A percentile compares a stretch with the other conserved stretches of the same genome.
Evolutionary conservation across 2,888 invertebrate genomes (phyloP).

Genomic region (Calliphora vomitoria): DNA sequence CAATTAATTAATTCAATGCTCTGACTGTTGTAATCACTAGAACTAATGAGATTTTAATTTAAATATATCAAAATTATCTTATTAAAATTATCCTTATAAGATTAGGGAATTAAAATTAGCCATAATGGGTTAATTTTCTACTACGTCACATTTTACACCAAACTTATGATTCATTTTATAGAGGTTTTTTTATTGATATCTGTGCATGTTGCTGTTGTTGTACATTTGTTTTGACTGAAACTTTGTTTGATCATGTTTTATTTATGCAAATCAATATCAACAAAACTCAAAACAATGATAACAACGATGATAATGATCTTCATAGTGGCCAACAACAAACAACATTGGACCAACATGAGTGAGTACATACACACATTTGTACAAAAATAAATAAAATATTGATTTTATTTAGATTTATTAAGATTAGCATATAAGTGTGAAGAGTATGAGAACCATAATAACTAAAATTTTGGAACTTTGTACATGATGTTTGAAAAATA

Average conservation of each 20-base stretch:
- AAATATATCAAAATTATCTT: too few relatives aligned
- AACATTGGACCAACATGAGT: neutral
- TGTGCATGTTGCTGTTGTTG: neutral
- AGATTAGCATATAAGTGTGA: constrained; percentile 39
- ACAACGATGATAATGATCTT: neutral
- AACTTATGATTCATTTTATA: constrained; percentile 5
- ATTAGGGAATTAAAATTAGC: too few relatives aligned
- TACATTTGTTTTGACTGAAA: neutral
- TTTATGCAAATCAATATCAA: constrained; percentile 32
- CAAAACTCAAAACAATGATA: neutral
- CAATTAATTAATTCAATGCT: too few relatives aligned
- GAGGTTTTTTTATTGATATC: neutral
- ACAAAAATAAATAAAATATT: neutral
- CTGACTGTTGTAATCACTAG: too few relatives aligned
- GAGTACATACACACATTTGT: neutral
- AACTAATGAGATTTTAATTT: too few relatives aligned
- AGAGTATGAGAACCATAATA: neutral
- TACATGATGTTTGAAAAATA: neutral
- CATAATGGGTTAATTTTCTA: neutral
- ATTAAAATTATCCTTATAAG: too few relatives aligned
- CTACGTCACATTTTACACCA: neutral
- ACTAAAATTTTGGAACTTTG: neutral
- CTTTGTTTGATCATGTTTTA: neutral
- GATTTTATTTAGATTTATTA: constrained; percentile 1
- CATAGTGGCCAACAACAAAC: neutral